These are phyloP conservation scores for Cinclus mexicanus DNA, from an alignment of 2,113 vertebrate species.

Conservation along the genomic window DNA sequence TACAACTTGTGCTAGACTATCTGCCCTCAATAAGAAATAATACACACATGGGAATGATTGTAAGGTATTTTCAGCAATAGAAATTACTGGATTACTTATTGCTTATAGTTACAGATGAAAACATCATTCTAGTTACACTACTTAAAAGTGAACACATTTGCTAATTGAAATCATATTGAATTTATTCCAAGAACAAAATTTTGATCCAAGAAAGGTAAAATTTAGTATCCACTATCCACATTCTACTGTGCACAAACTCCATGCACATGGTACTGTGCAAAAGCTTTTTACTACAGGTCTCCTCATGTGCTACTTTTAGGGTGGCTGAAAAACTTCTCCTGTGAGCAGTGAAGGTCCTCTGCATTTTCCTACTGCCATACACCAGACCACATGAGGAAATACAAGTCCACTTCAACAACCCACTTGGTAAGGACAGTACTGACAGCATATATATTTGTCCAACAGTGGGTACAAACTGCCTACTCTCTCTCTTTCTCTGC, in stretches of 20 bases:
- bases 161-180: background rate
- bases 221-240: background rate
- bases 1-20: background rate
- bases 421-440: background rate
- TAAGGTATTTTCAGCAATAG: background rate
- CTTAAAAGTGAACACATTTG: background rate
- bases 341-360: background rate
- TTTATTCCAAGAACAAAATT: background rate
- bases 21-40: background rate
- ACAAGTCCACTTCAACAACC: background rate
- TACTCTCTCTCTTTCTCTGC: background rate
- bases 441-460: rapidly evolving
- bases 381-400: background rate
- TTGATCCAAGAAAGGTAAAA: background rate
- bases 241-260: background rate
- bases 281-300: background rate
- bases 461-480: rapidly evolving
- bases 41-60: background rate
- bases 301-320: background rate
- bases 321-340: background rate
- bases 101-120: background rate
- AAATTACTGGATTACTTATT: background rate
- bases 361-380: background rate
- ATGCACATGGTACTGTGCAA: rapidly evolving
- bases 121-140: background rate